Evolutionary conservation across 1,140 invertebrate genomes (phyloP).

Genomic region (Macrobrachium nipponense): DNA sequence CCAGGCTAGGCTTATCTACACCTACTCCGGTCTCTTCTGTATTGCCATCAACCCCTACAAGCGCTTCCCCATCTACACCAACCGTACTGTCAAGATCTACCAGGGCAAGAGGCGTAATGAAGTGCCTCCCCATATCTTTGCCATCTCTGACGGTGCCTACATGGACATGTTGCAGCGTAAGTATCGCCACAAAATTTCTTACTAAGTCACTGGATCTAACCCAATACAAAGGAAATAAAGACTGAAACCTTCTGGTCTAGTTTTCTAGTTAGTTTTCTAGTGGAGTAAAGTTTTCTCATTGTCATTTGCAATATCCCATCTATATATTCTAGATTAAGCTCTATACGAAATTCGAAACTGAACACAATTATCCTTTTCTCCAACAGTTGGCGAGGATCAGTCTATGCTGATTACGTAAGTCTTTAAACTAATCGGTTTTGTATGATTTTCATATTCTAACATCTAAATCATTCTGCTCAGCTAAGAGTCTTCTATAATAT

Average conservation of each 20-base stretch:
- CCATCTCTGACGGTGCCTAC: conserved; percentile 99
- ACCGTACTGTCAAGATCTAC: conserved; percentile 95
- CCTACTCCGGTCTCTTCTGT: conserved; percentile 99
- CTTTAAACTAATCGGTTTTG: neutral
- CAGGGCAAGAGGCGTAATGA: conserved; percentile 99
- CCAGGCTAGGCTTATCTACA: conserved; percentile 97
- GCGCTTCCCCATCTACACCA: conserved; percentile 98
- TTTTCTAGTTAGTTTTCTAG: too few species aligned
- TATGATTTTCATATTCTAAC: neutral
- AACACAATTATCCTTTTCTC: neutral
- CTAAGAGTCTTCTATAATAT: too few species aligned
- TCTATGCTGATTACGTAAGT: conserved; percentile 55
- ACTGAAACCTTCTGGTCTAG: too few species aligned
- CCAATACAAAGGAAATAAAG: too few species aligned
- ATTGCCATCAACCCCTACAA: conserved; percentile 99
- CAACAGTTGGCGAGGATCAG: conserved; percentile 38
- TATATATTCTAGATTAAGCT: neutral
- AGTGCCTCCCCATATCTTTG: conserved; percentile 99
- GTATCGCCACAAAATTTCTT: conserved; percentile 66
- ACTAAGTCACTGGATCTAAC: too few species aligned
- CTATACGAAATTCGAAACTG: neutral
- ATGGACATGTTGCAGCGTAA: conserved; percentile 98
- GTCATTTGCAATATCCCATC: too few species aligned
- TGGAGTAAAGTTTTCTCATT: too few species aligned
- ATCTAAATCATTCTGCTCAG: neutral